Evolutionary conservation across 2,888 invertebrate genomes (phyloP).

Genomic region (Chymomyza caudatula): DNA sequence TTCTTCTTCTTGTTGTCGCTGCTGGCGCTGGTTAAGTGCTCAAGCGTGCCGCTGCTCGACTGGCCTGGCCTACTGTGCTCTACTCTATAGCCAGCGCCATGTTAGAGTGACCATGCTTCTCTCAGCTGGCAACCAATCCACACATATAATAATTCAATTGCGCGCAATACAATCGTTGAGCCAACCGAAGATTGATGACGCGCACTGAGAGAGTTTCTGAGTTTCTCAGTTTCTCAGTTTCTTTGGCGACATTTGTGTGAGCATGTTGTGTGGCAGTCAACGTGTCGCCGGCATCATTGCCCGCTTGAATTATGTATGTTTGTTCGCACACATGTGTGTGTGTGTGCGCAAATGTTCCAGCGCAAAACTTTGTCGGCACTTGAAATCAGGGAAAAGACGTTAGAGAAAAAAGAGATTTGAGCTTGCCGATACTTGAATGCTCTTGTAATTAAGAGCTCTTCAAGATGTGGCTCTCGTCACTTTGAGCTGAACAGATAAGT

Average conservation of each 20-base stretch:
- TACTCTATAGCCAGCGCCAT: too few relatives aligned
- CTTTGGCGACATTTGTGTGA: conserved; percentile 68
- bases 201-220: conserved; percentile 51
- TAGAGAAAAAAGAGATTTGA: too few relatives aligned
- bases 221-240: conserved; percentile 13
- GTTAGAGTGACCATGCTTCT: too few relatives aligned
- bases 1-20: conserved; percentile 13
- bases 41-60: conserved; percentile 25
- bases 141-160: conserved; percentile 67
- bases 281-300: conserved; percentile 55
- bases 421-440: too few relatives aligned
- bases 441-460: too few relatives aligned
- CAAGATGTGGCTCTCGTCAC: too few relatives aligned
- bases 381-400: too few relatives aligned
- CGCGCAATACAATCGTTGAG: conserved; percentile 27
- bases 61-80: not conserved
- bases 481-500: too few relatives aligned
- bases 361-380: too few relatives aligned
- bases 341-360: conserved; percentile 7
- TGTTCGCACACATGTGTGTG: conserved; percentile 14
- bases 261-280: conserved; percentile 20
- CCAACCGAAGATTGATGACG: conserved; percentile 61
- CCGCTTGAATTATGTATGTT: conserved; percentile 57
- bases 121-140: conserved; percentile 44
- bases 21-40: conserved; percentile 54